phyloP scores from a whole-genome alignment of 2,888 invertebrate genomes.

The Plemyria rubiginata region DNA sequence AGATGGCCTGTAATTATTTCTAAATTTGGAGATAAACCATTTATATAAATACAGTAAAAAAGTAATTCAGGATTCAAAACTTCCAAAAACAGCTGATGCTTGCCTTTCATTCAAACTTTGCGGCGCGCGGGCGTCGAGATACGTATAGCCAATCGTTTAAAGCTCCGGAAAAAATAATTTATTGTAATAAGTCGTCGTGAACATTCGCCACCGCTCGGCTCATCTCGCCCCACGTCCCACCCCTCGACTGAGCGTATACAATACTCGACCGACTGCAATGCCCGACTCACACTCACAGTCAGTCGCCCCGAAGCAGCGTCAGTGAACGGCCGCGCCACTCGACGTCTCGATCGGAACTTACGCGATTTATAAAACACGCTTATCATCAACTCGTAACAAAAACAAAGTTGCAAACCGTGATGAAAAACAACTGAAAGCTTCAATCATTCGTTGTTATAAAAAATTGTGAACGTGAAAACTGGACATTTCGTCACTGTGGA shows the following conservation, averaged over 20 bases:
- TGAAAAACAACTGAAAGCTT: constrained; percentile 33
- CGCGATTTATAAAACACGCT: constrained; percentile 77
- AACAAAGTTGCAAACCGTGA: constrained; percentile 53
- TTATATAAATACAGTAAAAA: constrained; percentile 9
- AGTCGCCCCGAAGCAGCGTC: constrained; percentile 80
- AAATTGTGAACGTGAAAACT: constrained; percentile 27
- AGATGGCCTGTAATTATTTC: background rate
- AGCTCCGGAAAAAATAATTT: constrained; percentile 81
- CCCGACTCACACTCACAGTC: constrained; percentile 69
- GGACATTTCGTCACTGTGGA: constrained; percentile 54
- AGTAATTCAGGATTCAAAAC: constrained; percentile 31
- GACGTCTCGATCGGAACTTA: constrained; percentile 71
- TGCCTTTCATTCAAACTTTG: constrained; percentile 71
- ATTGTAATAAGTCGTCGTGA: constrained; percentile 83
- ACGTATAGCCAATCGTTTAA: constrained; percentile 72
- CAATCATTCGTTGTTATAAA: constrained; percentile 32
- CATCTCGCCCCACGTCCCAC: constrained; percentile 69
- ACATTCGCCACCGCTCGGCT: constrained; percentile 82
- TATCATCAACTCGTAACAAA: constrained; percentile 64
- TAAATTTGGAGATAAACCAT: no score
- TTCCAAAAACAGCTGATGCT: constrained; percentile 59
- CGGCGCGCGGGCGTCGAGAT: constrained; percentile 52
- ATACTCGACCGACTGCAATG: constrained; percentile 78
- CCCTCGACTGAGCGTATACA: constrained; percentile 71
- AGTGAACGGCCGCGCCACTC: constrained; percentile 78